These are phyloP conservation scores for Elymnias hypermnestra DNA, from an alignment of 1,140 invertebrate genomes.

Conservation along the genomic window DNA sequence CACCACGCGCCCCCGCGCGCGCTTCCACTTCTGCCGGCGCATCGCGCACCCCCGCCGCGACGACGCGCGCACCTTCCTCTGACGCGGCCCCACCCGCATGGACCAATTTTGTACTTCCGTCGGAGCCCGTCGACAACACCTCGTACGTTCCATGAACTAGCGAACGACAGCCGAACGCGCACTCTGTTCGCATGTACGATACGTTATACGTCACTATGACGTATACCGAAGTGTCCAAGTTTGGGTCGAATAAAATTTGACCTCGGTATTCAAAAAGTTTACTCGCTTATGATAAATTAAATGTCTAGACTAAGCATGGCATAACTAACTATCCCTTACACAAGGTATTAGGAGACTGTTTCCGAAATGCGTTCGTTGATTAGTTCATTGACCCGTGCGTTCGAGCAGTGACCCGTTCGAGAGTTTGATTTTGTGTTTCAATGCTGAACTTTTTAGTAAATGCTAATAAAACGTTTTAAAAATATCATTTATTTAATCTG, in stretches of 20 bases:
- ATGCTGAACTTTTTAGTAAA: no score
- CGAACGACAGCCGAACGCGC: constrained; percentile 34
- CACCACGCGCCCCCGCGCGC: constrained; percentile 40
- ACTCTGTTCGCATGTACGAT: constrained; percentile 19
- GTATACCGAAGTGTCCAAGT: constrained; percentile 31
- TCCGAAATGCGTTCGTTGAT: no score
- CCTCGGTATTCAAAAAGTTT: constrained; percentile 31
- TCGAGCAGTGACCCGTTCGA: no score
- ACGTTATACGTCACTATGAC: constrained; percentile 30
- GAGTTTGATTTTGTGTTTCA: no score
- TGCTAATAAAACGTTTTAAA: no score
- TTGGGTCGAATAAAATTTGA: constrained; percentile 29
- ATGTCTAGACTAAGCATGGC: no score
- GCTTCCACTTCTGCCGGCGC: constrained; percentile 64
- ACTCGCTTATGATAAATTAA: no score
- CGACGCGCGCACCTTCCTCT: constrained; percentile 60
- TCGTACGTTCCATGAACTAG: no score
- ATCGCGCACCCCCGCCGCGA: constrained; percentile 45
- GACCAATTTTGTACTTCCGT: constrained; percentile 69
- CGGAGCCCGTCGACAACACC: constrained; percentile 48
- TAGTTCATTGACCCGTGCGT: no score
- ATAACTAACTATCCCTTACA: no score
- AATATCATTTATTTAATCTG: no score
- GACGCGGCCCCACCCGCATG: constrained; percentile 44
- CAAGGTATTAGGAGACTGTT: no score